Evolutionary conservation across 2,888 invertebrate species (phyloP).

Genomic region (Nemurella pictetii): DNA sequence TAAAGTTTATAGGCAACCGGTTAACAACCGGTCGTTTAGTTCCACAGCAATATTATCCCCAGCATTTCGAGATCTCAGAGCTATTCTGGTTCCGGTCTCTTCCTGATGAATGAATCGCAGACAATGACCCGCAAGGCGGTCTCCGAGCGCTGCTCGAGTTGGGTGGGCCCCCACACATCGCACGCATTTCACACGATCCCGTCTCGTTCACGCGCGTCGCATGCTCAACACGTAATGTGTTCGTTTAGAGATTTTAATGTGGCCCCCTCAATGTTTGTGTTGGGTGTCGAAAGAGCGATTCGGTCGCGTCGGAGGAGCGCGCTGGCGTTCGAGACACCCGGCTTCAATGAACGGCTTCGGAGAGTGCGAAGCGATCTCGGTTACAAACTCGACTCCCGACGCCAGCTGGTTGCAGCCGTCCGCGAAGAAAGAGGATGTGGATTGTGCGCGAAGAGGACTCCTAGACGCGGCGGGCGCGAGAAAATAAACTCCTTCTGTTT

Average conservation of each 20-base stretch:
- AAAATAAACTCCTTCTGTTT: conserved; percentile 29
- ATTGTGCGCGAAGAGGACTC: background rate
- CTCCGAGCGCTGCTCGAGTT: background rate
- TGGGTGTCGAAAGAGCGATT: conserved; percentile 6
- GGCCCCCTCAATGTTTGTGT: conserved; percentile 23
- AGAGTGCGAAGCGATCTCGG: conserved; percentile 12
- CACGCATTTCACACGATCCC: background rate
- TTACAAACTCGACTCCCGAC: no score
- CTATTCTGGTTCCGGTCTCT: background rate
- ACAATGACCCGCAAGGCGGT: background rate
- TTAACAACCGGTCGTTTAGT: no score
- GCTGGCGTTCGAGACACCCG: background rate
- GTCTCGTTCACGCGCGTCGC: background rate
- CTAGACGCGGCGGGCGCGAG: conserved; percentile 2
- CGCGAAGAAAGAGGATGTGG: conserved; percentile 14
- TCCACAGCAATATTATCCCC: no score
- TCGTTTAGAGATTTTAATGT: background rate
- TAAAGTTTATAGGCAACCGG: no score
- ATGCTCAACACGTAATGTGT: background rate
- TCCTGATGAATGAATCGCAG: background rate
- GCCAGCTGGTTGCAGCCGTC: conserved; percentile 34
- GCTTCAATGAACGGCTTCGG: conserved; percentile 15
- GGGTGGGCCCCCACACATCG: background rate
- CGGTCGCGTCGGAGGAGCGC: background rate
- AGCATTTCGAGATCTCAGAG: no score